Evolutionary conservation across 2,888 invertebrate species (phyloP).

Genomic region (Drosophila setosimentum): DNA sequence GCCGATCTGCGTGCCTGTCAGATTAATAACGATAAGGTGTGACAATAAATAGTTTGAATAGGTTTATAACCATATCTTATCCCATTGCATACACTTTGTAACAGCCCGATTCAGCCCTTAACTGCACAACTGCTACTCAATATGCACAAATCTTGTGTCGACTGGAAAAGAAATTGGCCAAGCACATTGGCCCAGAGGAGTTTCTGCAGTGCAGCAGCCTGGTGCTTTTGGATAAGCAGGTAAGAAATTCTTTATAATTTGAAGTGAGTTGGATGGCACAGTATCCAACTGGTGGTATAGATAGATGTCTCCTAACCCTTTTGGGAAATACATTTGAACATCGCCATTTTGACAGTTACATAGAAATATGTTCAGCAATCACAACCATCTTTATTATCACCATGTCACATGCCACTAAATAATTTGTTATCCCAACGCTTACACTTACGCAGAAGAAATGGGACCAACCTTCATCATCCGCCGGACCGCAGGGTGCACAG

Average conservation of each 20-base stretch:
- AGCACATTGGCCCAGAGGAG: conserved; percentile 85
- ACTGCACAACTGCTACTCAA: conserved; percentile 84
- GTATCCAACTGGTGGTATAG: background rate
- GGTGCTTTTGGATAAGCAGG: conserved; percentile 84
- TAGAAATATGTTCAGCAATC: background rate
- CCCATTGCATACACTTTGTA: background rate
- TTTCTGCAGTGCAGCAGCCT: conserved; percentile 85
- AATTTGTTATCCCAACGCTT: conserved; percentile 25
- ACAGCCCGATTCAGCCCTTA: conserved; percentile 50
- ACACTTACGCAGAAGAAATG: conserved; percentile 24
- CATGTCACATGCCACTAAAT: background rate
- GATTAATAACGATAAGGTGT: conserved; percentile 82
- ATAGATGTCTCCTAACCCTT: background rate
- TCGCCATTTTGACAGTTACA: background rate
- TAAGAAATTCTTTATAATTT: conserved; percentile 29
- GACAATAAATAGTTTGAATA: background rate
- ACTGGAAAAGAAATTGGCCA: conserved; percentile 85
- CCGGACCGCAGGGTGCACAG: conserved; percentile 50
- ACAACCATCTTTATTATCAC: background rate
- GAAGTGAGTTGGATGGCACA: background rate
- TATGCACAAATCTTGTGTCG: conserved; percentile 85
- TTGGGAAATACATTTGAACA: background rate
- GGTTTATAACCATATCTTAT: background rate
- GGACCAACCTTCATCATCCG: conserved; percentile 77
- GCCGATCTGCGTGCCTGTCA: conserved; percentile 85